Percentiles rank a stretch among this genome's conserved stretches.
phyloP scores from a whole-genome alignment of 2,797 vertebrate genomes.

The Simalia tracyae region DNA sequence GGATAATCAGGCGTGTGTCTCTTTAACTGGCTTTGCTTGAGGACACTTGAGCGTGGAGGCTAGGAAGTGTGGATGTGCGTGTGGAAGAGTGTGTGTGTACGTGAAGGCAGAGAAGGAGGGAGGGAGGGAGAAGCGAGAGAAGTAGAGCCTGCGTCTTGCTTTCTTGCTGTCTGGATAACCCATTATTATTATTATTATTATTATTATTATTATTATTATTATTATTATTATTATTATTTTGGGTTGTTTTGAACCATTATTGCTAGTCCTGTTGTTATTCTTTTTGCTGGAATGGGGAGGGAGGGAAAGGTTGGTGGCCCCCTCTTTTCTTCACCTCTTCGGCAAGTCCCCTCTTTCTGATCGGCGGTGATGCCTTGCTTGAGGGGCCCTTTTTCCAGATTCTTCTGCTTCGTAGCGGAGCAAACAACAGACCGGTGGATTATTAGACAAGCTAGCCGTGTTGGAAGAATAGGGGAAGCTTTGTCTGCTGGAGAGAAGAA shows the following conservation, averaged over 20 bases:
- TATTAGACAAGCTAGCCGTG: background rate
- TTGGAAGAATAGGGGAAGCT: slow-evolving; percentile 12
- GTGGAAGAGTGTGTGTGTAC: slow-evolving; percentile 22
- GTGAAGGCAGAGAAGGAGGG: slow-evolving; percentile 64
- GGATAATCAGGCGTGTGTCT: slow-evolving; percentile 55
- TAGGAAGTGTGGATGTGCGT: background rate
- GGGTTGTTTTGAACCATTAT: too few relatives aligned
- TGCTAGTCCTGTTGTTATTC: background rate
- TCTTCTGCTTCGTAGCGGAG: background rate
- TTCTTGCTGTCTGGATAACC: slow-evolving; percentile 49
- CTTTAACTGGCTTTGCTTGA: slow-evolving; percentile 73
- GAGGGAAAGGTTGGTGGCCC: background rate
- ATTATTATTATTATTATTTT: background rate
- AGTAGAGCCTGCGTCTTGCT: slow-evolving; percentile 52
- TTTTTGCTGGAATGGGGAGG: slow-evolving; percentile 51
- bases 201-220: background rate
- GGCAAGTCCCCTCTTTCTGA: slow-evolving; percentile 60
- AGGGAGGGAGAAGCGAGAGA: slow-evolving; percentile 33
- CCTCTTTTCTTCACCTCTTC: slow-evolving; percentile 47
- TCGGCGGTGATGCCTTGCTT: background rate
- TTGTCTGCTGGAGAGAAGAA: background rate
- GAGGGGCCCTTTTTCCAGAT: background rate
- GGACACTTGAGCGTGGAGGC: slow-evolving; percentile 50
- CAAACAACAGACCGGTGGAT: slow-evolving; percentile 9
- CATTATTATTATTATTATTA: background rate